Percentiles rank a stretch among this genome's conserved stretches.
Evolutionary conservation across 1,140 invertebrate species (phyloP).

Genomic region (Mamestra configurata): DNA sequence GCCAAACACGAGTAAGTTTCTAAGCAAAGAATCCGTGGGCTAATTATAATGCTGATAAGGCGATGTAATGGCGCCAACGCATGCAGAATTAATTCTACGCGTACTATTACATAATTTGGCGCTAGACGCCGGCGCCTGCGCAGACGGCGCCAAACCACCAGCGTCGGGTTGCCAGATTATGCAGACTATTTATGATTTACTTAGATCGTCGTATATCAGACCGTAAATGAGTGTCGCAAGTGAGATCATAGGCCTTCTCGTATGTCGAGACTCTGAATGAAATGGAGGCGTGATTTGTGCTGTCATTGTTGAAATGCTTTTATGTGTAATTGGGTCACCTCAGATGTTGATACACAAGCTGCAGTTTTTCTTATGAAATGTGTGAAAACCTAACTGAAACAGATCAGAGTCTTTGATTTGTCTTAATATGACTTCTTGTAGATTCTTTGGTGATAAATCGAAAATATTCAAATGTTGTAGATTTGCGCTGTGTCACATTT

Average conservation of each 20-base stretch:
- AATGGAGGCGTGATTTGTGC: neutral
- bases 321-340: neutral
- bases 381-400: too few species aligned
- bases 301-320: neutral
- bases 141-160: conserved; percentile 39
- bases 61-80: conserved; percentile 41
- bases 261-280: neutral
- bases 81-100: conserved; percentile 35
- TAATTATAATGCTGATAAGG: conserved; percentile 41
- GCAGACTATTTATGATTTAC: conserved; percentile 40
- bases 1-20: neutral
- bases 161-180: conserved; percentile 34
- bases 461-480: too few species aligned
- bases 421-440: too few species aligned
- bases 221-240: conserved; percentile 12
- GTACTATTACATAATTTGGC: conserved; percentile 50
- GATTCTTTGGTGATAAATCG: too few species aligned
- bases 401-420: too few species aligned
- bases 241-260: conserved; percentile 7
- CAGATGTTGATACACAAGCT: neutral
- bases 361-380: neutral
- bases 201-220: conserved; percentile 17
- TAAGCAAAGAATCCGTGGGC: conserved; percentile 4
- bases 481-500: too few species aligned
- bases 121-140: conserved; percentile 40